Base-by-base conservation (phyloP, 1,140 invertebrate species). In the Drosophila funebris region DNA sequence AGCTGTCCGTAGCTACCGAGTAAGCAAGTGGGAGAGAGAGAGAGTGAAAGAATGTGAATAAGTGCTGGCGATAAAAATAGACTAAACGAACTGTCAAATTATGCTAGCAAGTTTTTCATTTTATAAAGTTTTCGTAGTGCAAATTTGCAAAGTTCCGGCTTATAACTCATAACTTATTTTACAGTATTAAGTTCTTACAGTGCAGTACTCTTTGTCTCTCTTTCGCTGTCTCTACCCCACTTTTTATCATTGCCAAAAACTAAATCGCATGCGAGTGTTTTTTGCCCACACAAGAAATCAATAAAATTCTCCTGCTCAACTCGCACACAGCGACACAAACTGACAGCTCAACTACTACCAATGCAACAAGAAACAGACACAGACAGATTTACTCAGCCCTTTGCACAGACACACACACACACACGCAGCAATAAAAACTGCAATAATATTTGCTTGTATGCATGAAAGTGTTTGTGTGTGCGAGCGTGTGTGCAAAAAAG, bases 241-340 rank as follows among this genome's bases (percentile, higher is more conserved):
- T 39, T 58, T 67, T 58, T 50, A 22, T 13, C 52, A 53, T 63
- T 63, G 58, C 31, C 67, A 48, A 69, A 62, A 67, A 48, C 29
- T 27, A 14, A 77, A 73, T 68, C 56, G 57, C 78, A 81, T 82
- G 68, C 58, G 31, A 77, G 6, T 53, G 14, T 44, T 68, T 44
- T 56, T 33, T 57, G 52, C 39, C 24, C 27, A 63, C 46, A 62
- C 43, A 74, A 77, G 14, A 82, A 82, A 82, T 82, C 78, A 78
- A 82, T 82, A 82, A 78, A 66, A 62, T 48, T 54, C 73, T 67
- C 14, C 61, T 66, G 62, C 50, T 27, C 36, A 18, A 46, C 29
- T 36, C 18, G 20, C 14, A 16, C 27, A 44, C 36, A 33, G 37
- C 48, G 14, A 43, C 11, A 62, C n/a, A 46, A 24, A 62, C 14